Base-by-base conservation (phyloP, 2,797 vertebrate genomes). In the Schizothorax lantsangensis region DNA sequence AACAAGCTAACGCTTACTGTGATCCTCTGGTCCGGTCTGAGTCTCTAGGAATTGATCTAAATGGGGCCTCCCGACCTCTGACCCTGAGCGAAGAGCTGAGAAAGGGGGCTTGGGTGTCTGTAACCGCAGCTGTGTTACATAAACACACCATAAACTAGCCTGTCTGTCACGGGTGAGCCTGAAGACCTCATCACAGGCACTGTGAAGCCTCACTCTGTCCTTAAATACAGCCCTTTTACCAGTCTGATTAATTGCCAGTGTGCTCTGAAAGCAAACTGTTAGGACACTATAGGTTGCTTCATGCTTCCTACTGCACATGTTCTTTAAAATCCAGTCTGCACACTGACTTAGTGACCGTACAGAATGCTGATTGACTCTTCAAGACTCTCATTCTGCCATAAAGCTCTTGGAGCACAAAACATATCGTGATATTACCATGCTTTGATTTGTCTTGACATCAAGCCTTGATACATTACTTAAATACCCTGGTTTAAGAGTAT, bases 61-160 rank as follows among this genome's bases (percentile, higher is more conserved):
- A 59, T 79, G 45, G 77, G 66, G 49, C 77, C 49, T 80, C 40
- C n/a, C 8, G 59, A 79, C 77, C 66, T 72, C 75, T 85, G 84
- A 85, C 84, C 64, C 64, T n/a, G 40, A 43, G 66, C 14, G 30
- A 72, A 62, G 17, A 33, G 38, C 36, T 79, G 36, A 85, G 66
- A 57, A 78, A 30, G 6, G 23, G 21, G 78, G 49, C 62, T 52
- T 85, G 73, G 49, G 33, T 54, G 57, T 81, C 62, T 49, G 82
- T n/a, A 84, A 66, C 52, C 0, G 36, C 66, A 85, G 77, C 43
- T 81, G 68, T 40, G 77, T 79, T 83, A 85, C 71, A 87, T 83
- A 79, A 90, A 85, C 87, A 79, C 30, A 64, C 45, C 83, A 80
- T 83, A 87, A 87, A 84, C 57, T 59, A 49, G 54, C 33, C 54